A percentile compares a stretch with the other conserved stretches of the same genome.
These are phyloP conservation scores for Notarius quadriscutis DNA, from an alignment of 2,113 vertebrate genomes.

Conservation along the genomic window DNA sequence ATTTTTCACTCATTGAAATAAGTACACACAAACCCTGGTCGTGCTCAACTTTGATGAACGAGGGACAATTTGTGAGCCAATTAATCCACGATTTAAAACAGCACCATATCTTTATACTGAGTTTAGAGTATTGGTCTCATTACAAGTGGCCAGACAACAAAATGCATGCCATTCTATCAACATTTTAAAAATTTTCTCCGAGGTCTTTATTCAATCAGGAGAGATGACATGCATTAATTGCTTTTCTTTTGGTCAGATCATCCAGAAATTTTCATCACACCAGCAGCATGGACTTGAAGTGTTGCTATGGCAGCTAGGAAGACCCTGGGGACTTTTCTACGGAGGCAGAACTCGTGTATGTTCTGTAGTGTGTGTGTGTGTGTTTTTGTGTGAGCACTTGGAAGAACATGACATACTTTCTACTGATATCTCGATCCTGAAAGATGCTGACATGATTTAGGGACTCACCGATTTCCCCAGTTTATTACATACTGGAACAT, in stretches of 20 bases:
- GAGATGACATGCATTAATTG: not conserved
- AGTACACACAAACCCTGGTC: not conserved
- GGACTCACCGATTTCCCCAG: not conserved
- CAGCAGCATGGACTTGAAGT: conserved; percentile 6
- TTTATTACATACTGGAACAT: not conserved
- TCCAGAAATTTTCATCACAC: conserved; percentile 6
- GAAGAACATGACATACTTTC: not conserved
- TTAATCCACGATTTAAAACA: not conserved
- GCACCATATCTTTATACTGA: not conserved
- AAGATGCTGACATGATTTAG: not conserved
- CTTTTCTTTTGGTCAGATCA: conserved; percentile 7
- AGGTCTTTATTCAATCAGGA: not conserved
- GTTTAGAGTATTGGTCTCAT: not conserved
- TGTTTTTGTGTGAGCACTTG: not conserved
- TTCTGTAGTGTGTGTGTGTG: not conserved
- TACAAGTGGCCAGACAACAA: not conserved
- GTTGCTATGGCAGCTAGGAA: conserved; percentile 38
- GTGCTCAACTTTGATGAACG: not conserved
- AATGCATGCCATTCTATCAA: too few species aligned
- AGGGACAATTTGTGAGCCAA: not conserved
- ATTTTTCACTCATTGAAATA: not conserved
- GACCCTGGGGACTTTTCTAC: conserved; percentile 16
- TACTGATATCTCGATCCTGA: not conserved
- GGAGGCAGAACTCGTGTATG: not conserved
- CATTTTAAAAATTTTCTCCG: not conserved